These are phyloP conservation scores for Panthera tigris DNA, from an alignment of 2,113 vertebrate species.

Conservation along the genomic window DNA sequence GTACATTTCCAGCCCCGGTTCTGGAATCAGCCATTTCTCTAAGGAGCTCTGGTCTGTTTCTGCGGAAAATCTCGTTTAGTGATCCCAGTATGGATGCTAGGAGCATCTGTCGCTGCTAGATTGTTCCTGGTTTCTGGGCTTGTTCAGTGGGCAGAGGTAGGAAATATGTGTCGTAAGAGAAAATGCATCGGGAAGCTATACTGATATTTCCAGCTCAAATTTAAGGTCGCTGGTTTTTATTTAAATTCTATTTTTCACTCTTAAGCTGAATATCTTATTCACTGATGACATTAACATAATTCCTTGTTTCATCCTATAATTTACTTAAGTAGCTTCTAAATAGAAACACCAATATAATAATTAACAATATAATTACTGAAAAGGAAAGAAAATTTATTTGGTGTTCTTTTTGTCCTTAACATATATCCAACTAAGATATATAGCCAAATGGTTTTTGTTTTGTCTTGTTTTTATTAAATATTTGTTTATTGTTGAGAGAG, in stretches of 20 bases:
- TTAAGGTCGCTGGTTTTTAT: not conserved
- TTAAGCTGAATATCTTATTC: not conserved
- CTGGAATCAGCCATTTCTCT: not conserved
- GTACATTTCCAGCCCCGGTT: accelerated
- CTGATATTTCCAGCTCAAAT: not conserved
- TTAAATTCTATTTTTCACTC: not conserved
- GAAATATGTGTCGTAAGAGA: not conserved
- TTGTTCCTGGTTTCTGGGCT: not conserved
- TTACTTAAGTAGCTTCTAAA: slow-evolving; percentile 9
- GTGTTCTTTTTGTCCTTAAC: not conserved
- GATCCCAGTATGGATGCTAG: accelerated
- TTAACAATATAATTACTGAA: not conserved
- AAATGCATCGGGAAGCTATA: not conserved
- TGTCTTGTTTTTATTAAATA: too few species aligned
- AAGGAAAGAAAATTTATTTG: not conserved
- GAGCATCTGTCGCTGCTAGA: accelerated
- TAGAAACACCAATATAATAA: not conserved
- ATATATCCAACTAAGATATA: not conserved
- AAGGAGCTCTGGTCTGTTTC: not conserved
- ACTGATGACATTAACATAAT: not conserved
- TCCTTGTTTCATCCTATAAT: not conserved
- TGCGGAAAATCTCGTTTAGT: accelerated
- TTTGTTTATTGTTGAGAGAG: too few species aligned
- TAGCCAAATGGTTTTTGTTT: not conserved
- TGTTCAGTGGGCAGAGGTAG: not conserved